Percentiles rank a stretch among this genome's conserved stretches.
Evolutionary conservation across 2,888 invertebrate species (phyloP).

Genomic region (Pterostichus niger): DNA sequence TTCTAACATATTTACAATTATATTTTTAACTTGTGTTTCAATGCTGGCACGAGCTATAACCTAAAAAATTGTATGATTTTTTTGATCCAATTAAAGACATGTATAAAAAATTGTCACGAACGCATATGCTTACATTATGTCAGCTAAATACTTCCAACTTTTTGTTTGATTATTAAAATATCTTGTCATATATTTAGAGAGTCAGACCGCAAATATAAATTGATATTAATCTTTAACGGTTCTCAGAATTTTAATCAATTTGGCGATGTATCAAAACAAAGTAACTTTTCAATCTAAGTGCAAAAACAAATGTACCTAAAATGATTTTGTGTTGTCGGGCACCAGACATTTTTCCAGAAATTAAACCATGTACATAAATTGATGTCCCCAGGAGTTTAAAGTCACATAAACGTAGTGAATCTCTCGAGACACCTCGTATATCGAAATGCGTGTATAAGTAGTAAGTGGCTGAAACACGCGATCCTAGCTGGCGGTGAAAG

Average conservation of each 20-base stretch:
- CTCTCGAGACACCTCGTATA: conserved; percentile 50
- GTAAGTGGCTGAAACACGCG: conserved; percentile 52
- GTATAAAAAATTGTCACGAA: conserved; percentile 15
- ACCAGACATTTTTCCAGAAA: conserved; percentile 44
- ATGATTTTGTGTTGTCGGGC: conserved; percentile 7
- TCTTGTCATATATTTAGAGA: conserved; percentile 20
- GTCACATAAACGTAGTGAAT: conserved; percentile 47
- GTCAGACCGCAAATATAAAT: conserved; percentile 32
- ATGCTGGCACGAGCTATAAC: conserved; percentile 24
- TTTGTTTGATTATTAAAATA: conserved; percentile 42
- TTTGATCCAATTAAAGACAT: conserved; percentile 32
- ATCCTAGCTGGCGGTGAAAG: conserved; percentile 42
- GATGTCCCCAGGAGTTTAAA: conserved; percentile 29
- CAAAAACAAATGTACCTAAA: neutral
- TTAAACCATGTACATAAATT: conserved; percentile 21
- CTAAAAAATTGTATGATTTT: neutral
- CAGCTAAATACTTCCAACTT: conserved; percentile 37
- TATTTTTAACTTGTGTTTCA: conserved; percentile 27
- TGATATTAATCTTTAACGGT: conserved; percentile 26
- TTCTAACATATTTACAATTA: conserved; percentile 18
- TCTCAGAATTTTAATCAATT: conserved; percentile 30
- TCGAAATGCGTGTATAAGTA: conserved; percentile 52
- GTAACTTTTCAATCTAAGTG: conserved; percentile 8
- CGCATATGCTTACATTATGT: conserved; percentile 35
- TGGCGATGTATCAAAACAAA: conserved; percentile 17